phyloP scores from a whole-genome alignment of 2,113 vertebrate species.

The Numenius arquata region DNA sequence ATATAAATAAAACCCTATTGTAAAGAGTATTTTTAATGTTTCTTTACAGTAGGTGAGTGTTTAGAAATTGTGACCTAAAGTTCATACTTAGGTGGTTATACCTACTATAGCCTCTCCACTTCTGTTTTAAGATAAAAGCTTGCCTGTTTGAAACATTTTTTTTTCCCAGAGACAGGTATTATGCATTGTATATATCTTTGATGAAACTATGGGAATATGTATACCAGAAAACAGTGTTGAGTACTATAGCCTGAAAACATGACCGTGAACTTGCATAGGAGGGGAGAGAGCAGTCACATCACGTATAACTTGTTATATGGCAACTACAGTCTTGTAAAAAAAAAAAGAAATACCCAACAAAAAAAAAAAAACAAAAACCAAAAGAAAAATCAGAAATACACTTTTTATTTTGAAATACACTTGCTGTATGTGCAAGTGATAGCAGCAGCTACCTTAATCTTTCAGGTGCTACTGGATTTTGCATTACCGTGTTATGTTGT shows the following conservation, averaged over 20 bases:
- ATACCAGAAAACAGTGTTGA: constrained; percentile 35
- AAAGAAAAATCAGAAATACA: constrained; percentile 58
- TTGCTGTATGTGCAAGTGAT: constrained; percentile 71
- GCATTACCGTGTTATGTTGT: constrained; percentile 75
- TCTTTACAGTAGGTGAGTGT: constrained; percentile 57
- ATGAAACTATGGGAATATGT: constrained; percentile 49
- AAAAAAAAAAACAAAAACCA: neutral
- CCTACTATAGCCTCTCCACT: constrained; percentile 57
- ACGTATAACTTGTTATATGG: constrained; percentile 47
- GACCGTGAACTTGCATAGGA: constrained; percentile 15
- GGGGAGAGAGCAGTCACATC: constrained; percentile 22
- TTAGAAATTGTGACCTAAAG: constrained; percentile 37
- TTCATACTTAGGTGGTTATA: constrained; percentile 50
- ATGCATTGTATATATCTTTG: constrained; percentile 52
- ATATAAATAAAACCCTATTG: constrained; percentile 73
- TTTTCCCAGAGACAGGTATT: constrained; percentile 66
- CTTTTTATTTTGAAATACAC: constrained; percentile 84
- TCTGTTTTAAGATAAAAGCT: constrained; percentile 64
- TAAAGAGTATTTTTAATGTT: constrained; percentile 61
- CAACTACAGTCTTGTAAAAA: constrained; percentile 68
- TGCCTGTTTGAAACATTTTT: constrained; percentile 49
- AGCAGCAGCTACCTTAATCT: constrained; percentile 74
- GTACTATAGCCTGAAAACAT: constrained; percentile 42
- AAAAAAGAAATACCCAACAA: neutral
- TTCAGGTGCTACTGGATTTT: constrained; percentile 81